These are phyloP conservation scores for Apolygus lucorum DNA, from an alignment of 1,140 invertebrate species.

Conservation along the genomic window DNA sequence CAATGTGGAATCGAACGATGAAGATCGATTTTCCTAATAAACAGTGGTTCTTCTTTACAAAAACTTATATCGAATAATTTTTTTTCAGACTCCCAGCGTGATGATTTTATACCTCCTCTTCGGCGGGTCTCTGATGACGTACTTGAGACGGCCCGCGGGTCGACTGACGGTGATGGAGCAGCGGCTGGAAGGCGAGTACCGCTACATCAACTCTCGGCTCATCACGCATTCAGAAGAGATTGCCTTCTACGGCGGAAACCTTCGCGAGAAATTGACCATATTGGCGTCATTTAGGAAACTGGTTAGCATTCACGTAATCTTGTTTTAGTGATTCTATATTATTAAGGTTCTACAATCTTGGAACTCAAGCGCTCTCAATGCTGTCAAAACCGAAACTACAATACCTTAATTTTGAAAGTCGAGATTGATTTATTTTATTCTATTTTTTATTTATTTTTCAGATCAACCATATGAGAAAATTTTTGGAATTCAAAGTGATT, in stretches of 20 bases:
- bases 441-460: constrained; percentile 37
- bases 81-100: constrained; percentile 66
- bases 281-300: constrained; percentile 83
- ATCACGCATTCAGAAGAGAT: constrained; percentile 98
- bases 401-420: too few relatives aligned
- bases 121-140: constrained; percentile 71
- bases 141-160: constrained; percentile 75
- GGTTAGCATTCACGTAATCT: constrained; percentile 47
- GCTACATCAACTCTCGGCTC: constrained; percentile 90
- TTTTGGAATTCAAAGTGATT: constrained; percentile 81
- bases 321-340: constrained; percentile 5
- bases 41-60: too few relatives aligned
- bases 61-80: too few relatives aligned
- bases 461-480: constrained; percentile 72
- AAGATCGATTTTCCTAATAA: too few relatives aligned
- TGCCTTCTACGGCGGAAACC: constrained; percentile 68
- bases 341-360: not conserved
- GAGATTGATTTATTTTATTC: not conserved
- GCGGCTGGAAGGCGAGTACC: constrained; percentile 93
- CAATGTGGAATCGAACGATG: too few relatives aligned
- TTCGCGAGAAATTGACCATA: constrained; percentile 77
- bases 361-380: too few relatives aligned
- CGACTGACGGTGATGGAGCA: constrained; percentile 87
- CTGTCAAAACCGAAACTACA: too few relatives aligned
- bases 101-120: constrained; percentile 79